Evolutionary conservation across 2,888 invertebrate genomes (phyloP), one percentile per base, ranked within the genome.

Genomic region (Osmoderma eremita): DNA sequence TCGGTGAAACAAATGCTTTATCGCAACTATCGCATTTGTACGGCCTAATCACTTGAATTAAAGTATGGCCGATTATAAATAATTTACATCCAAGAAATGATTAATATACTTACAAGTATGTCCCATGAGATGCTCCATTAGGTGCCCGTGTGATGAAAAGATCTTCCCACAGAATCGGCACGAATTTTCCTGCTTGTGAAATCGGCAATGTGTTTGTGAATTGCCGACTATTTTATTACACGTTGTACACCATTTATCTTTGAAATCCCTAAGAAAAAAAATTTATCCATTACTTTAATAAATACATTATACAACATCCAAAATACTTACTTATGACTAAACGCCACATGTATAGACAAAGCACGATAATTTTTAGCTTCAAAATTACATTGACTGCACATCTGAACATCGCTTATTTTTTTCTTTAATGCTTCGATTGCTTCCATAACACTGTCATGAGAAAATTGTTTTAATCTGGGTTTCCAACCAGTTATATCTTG

Each of bases 111-210:
- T 71, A 78, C 77, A 73, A 30, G 75, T 74, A 70, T 79, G 80
- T 58, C 74, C 69, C 17, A 75, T 70, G 56, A 79, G 54, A 70
- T 80, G 80, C 67, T 79, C 78, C 4, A 75, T 74, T 20, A 79
- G 75, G 68, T 78, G 78, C 0, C 77, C 74, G 22, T 74, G 75
- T n/a, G 69, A 69, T 5, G 56, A 69, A 63, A 76, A 75, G 15
- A 58, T 64, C 72, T 76, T 78, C 15, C 68, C 66, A 67, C 80
- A 80, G 66, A 79, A 77, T 53, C 73, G 71, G 67, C 80, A 80
- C 53, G 74, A 76, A 4, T 71, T 67, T 42, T 73, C 74, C 30
- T 6, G 73, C 74, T 36, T 74, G 73, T 39, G 61, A 62, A 63
- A 71, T 66, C 6, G 13, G 15, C 18, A 65, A 62, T 79, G 79